phyloP scores from a whole-genome alignment of 2,113 vertebrate species.

The Microtus oregoni region DNA sequence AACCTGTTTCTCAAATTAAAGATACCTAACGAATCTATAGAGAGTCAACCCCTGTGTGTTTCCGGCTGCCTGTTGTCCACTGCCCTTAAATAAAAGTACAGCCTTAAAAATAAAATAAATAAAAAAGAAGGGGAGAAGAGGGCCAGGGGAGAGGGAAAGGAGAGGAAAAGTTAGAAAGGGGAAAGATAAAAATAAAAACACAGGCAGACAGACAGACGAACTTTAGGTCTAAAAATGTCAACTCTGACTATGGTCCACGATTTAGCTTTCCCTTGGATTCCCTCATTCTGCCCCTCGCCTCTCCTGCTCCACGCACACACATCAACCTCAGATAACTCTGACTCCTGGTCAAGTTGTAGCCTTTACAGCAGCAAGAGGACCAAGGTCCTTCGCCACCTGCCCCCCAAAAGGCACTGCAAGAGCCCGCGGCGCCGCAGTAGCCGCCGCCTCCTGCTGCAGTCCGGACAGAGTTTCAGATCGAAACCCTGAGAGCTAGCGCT shows the following conservation, averaged over 20 bases:
- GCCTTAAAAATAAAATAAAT: background rate
- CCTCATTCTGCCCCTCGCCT: background rate
- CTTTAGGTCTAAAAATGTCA: background rate
- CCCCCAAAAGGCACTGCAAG: conserved; percentile 23
- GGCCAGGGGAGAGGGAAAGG: accelerated
- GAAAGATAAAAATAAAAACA: background rate
- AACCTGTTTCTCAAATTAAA: conserved; percentile 30
- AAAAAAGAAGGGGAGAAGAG: too few species aligned
- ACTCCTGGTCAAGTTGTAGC: conserved; percentile 56
- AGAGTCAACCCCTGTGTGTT: background rate
- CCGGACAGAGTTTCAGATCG: conserved; percentile 47
- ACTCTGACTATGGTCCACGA: background rate
- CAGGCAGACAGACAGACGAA: background rate
- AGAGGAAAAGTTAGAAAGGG: background rate
- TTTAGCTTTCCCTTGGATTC: background rate
- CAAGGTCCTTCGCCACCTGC: conserved; percentile 22
- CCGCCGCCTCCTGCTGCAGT: conserved; percentile 53
- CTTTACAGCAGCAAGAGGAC: background rate
- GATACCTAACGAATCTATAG: background rate
- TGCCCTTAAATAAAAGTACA: background rate
- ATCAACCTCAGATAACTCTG: background rate
- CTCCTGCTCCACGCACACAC: too few species aligned
- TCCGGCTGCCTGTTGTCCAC: background rate
- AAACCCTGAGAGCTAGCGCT: background rate
- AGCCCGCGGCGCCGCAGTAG: conserved; percentile 36